Evolutionary conservation across 2,888 invertebrate species (phyloP), one percentile per base, ranked within the genome.

Genomic region (Agriopis marginaria): DNA sequence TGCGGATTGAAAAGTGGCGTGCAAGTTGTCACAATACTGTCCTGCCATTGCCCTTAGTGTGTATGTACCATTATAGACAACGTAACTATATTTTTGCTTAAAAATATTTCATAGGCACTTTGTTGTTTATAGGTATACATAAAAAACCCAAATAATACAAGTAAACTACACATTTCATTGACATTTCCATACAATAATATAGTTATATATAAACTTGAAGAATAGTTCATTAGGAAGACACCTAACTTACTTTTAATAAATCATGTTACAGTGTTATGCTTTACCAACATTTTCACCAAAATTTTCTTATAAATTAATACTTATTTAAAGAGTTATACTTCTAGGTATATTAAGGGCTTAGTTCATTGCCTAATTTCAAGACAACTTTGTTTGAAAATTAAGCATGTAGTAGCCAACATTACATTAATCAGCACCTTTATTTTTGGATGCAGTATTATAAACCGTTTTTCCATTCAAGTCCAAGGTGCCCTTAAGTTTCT

Each of bases 401-500:
- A 5, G 5, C 32, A 32, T 4, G 32, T 1, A 32, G 32, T 51
- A 3, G 11, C 11, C 32, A 54, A 54, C 39, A 54, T 39, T 39
- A 54, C 7, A 23, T 32, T 45, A 58, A 45, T 58, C 45, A 58
- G 9, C 32, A 45, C 56, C 44, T 60, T 64, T 65, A 49, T 40
- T 66, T 53, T 62, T 53, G 3, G 59, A 60, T 42, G 59, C 40
- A 51, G 56, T 83, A 66, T 80, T 80, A 82, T 95, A 96, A 68
- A 95, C 92, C 8, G 96, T 95, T 80, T 96, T 96, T 40, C 96
- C 96, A 81, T 96, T 95, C 7, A 92, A 82, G 79, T 96, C 96
- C 96, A 95, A 96, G 23, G 94, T 93, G 72, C 94, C 95, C 86
- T 96, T 96, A 77, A 95, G 95, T 89, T 98, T 98, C 90, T 96